Conservation (phyloP, 2,797 vertebrate species). For the Myoxocephalus aenaeus region DNA sequence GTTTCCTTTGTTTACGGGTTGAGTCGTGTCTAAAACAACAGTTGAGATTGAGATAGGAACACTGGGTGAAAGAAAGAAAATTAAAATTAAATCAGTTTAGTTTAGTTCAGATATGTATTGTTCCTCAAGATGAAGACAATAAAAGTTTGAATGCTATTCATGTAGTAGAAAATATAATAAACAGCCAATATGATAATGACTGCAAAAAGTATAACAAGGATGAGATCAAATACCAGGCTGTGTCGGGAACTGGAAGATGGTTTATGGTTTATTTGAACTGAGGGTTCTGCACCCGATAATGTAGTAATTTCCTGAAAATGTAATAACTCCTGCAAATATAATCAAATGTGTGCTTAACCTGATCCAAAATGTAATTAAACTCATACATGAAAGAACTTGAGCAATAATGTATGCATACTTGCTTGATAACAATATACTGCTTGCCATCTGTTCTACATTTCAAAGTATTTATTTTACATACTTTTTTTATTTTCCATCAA, state of each 20-base stretch:
- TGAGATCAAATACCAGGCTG: background rate
- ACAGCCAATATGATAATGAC: background rate
- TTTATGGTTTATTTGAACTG: background rate
- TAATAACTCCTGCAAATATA: background rate
- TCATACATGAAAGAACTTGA: background rate
- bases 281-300: background rate
- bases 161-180: background rate
- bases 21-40: background rate
- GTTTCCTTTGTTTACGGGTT: background rate
- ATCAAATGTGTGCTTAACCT: background rate
- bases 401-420: background rate
- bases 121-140: background rate
- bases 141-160: background rate
- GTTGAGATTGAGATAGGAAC: background rate
- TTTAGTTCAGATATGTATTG: background rate
- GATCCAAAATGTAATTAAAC: background rate
- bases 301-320: background rate
- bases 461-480: no score
- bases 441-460: background rate
- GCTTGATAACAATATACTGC: background rate
- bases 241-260: background rate
- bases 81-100: background rate
- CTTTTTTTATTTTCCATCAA: background rate
- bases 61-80: background rate
- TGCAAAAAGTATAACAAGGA: background rate